Conservation (phyloP, 1,140 invertebrate genomes). For the Apolygus lucorum region DNA sequence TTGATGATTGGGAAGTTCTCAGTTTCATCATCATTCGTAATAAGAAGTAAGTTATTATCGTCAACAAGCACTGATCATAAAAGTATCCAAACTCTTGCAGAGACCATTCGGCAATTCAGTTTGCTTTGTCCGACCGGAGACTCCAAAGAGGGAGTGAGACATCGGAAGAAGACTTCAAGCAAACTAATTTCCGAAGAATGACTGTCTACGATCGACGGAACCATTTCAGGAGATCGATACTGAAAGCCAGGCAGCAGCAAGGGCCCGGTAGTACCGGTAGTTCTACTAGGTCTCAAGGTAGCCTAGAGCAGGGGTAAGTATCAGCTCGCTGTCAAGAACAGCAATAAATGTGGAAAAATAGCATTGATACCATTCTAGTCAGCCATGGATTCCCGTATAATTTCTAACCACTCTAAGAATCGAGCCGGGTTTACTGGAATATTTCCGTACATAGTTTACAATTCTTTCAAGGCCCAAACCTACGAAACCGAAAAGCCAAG, state of each 20-base stretch:
- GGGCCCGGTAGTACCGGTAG: neutral
- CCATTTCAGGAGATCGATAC: neutral
- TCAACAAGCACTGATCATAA: too few species aligned
- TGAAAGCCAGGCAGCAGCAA: neutral
- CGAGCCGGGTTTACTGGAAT: too few species aligned
- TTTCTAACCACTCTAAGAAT: neutral
- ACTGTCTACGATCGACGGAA: neutral
- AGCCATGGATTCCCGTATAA: neutral
- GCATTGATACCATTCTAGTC: too few species aligned
- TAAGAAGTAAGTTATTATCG: too few species aligned
- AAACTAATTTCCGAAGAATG: constrained; percentile 7
- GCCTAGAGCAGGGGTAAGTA: constrained; percentile 5
- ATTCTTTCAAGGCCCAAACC: too few species aligned
- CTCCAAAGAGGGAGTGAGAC: constrained; percentile 4
- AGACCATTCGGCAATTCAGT: neutral
- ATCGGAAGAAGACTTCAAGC: constrained; percentile 4
- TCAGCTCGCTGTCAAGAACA: too few species aligned
- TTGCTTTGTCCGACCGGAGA: neutral
- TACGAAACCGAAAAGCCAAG: neutral
- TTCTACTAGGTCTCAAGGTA: constrained; percentile 5
- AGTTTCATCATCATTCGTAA: too few species aligned
- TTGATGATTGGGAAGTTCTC: too few species aligned
- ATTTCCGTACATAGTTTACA: too few species aligned
- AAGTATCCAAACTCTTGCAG: too few species aligned
- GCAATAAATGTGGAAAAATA: too few species aligned